phyloP scores from a whole-genome alignment of 1,140 invertebrate genomes.

The Achroia grisella region DNA sequence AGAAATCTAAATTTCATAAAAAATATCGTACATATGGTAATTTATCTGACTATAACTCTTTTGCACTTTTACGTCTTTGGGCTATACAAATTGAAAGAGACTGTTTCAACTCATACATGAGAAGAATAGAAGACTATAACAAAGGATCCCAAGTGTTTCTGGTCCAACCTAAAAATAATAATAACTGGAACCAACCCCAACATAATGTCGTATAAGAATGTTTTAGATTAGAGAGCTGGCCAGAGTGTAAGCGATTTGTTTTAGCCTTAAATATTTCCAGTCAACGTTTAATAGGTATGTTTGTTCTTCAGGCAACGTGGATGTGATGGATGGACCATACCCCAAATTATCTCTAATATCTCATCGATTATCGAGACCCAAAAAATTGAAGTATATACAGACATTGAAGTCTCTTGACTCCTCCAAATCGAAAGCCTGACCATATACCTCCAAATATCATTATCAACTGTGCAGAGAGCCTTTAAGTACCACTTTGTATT shows the following conservation, averaged over 20 bases:
- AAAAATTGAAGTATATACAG: neutral
- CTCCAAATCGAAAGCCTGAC: conserved; percentile 9
- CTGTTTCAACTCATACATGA: conserved; percentile 4
- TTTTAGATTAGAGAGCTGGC: neutral
- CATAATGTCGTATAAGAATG: neutral
- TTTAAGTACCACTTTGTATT: too few relatives aligned
- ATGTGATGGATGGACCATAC: too few relatives aligned
- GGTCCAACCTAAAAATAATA: conserved; percentile 5
- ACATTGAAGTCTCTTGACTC: neutral
- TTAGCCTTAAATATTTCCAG: neutral
- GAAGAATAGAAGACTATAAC: conserved; percentile 2
- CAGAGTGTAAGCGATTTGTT: neutral
- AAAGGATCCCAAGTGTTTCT: conserved; percentile 8
- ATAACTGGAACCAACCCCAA: neutral
- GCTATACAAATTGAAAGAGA: conserved; percentile 1
- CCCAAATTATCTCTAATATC: too few relatives aligned
- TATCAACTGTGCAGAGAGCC: conserved; percentile 14
- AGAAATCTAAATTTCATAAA: conserved; percentile 11
- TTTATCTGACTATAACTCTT: neutral
- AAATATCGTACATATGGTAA: conserved; percentile 12
- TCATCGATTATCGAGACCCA: neutral
- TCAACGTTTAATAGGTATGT: neutral
- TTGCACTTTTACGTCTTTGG: conserved; percentile 1
- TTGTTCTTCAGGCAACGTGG: too few relatives aligned
- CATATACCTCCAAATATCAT: conserved; percentile 15